Percentiles rank a stretch among this genome's conserved stretches.
Evolutionary conservation across 2,113 vertebrate species (phyloP).

Genomic region (Ariopsis seemanni): DNA sequence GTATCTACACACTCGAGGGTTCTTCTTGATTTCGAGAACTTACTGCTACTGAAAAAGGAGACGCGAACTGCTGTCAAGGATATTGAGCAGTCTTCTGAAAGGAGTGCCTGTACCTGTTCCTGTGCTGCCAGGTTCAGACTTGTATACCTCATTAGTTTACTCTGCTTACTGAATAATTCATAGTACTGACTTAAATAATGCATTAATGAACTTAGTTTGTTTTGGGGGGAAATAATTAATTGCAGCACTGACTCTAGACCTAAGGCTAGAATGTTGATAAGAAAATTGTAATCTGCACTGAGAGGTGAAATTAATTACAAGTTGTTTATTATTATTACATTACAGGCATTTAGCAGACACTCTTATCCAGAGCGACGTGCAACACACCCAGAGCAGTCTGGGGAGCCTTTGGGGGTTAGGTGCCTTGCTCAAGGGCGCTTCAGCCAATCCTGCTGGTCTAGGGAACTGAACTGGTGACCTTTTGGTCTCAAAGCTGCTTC

Average conservation of each 20-base stretch:
- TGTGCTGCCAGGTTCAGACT: background rate
- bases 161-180: constrained; percentile 2
- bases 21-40: background rate
- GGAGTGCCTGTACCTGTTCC: background rate
- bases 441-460: no score
- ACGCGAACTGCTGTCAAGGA: background rate
- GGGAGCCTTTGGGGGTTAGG: no score
- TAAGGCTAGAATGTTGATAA: background rate
- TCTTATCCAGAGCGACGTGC: no score
- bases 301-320: background rate
- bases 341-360: no score
- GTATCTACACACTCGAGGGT: background rate
- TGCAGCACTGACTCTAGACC: background rate
- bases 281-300: background rate
- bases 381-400: no score
- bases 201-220: background rate
- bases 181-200: background rate
- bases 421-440: no score
- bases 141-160: background rate
- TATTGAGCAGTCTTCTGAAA: background rate
- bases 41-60: background rate
- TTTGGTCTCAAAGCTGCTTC: no score
- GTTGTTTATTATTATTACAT: no score
- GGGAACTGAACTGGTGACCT: no score
- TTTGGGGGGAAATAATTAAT: background rate